Conservation (phyloP, 2,888 invertebrate species). For the Serripes groenlandicus region DNA sequence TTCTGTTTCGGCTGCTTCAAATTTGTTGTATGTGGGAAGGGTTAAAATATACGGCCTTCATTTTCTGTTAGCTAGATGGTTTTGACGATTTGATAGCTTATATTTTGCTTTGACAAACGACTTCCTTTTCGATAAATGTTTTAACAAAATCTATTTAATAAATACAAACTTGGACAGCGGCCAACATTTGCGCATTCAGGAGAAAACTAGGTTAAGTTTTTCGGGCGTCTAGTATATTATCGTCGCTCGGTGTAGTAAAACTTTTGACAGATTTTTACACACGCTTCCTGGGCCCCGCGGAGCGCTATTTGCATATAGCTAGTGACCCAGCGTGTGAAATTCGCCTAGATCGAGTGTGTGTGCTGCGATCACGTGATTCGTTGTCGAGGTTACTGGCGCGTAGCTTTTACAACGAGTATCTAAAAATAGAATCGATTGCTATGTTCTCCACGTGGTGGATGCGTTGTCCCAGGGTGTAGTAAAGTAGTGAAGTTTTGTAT, state of each 20-base stretch:
- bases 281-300: conserved; percentile 19
- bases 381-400: conserved; percentile 69
- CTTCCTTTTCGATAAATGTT: neutral
- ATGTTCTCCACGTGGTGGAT: conserved; percentile 13
- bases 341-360: conserved; percentile 33
- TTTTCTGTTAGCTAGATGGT: too few species aligned
- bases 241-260: conserved; percentile 16
- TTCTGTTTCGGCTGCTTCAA: too few species aligned
- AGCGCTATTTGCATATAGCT: conserved; percentile 65
- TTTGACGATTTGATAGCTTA: too few species aligned
- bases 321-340: conserved; percentile 64
- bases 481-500: conserved; percentile 14
- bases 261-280: conserved; percentile 26
- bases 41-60: too few species aligned
- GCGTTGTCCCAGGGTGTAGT: conserved; percentile 17
- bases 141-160: neutral
- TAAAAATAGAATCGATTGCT: conserved; percentile 20
- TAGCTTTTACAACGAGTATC: conserved; percentile 24
- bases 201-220: conserved; percentile 2
- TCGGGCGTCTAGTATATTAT: conserved; percentile 14
- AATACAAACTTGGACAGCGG: neutral
- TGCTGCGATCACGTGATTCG: conserved; percentile 56
- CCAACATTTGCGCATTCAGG: neutral
- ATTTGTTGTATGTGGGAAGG: too few species aligned
- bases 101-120: too few species aligned